phyloP scores from a whole-genome alignment of 2,113 vertebrate species.

The Perognathus longimembris region DNA sequence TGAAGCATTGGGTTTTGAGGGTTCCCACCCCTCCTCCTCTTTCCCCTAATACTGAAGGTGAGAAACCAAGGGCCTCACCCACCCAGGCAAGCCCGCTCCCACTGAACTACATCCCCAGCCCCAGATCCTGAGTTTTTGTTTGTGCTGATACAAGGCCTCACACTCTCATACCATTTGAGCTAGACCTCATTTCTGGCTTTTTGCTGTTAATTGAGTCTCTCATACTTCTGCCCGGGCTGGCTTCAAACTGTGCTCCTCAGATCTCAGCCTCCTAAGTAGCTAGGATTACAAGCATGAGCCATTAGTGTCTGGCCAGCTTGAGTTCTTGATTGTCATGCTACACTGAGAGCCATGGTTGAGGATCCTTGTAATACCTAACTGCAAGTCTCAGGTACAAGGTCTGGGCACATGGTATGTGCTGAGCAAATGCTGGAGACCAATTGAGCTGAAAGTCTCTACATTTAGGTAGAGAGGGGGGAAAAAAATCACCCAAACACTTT shows the following conservation, averaged over 20 bases:
- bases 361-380: background rate
- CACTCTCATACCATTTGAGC: too few species aligned
- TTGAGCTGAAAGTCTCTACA: background rate
- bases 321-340: background rate
- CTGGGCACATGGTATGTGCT: background rate
- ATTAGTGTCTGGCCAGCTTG: background rate
- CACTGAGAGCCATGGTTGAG: background rate
- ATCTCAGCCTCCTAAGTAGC: too few species aligned
- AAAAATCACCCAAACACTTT: background rate
- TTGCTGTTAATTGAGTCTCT: too few species aligned
- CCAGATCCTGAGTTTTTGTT: background rate
- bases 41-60: background rate
- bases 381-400: too few species aligned
- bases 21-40: background rate
- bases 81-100: background rate
- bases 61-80: background rate
- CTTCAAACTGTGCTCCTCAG: too few species aligned
- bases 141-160: too few species aligned
- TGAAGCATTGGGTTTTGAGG: background rate
- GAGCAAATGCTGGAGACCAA: background rate
- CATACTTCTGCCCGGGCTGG: too few species aligned
- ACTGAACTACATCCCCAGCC: background rate
- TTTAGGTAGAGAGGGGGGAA: background rate
- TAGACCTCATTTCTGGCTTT: too few species aligned
- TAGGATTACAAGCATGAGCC: too few species aligned